Evolutionary conservation across 2,113 vertebrate genomes (phyloP).

Genomic region (Rhinolophus ferrumequinum): DNA sequence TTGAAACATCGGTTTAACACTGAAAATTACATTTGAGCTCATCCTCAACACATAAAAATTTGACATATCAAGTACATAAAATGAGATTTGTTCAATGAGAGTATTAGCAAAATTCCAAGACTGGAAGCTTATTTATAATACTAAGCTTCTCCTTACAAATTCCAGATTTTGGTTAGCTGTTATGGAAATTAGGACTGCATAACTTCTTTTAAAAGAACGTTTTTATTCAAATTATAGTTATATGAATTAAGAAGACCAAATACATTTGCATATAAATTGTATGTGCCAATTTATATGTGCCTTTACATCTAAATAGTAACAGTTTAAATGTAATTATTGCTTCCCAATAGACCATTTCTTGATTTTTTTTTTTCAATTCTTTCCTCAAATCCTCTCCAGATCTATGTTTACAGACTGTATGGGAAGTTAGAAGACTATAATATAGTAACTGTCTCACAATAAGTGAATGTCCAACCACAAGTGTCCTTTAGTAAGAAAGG

Average conservation of each 20-base stretch:
- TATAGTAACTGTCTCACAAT: background rate
- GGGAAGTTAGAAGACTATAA: background rate
- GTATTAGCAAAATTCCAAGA: background rate
- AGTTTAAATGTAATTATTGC: slow-evolving; percentile 2
- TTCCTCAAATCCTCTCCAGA: background rate
- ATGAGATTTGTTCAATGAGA: background rate
- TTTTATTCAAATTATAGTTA: slow-evolving; percentile 18
- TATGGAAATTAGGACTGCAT: slow-evolving; percentile 16
- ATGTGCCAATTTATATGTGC: background rate
- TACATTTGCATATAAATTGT: background rate
- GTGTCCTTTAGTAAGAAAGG: background rate
- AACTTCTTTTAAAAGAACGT: background rate
- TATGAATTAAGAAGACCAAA: background rate
- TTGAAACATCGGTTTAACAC: background rate
- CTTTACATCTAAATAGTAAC: background rate
- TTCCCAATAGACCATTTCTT: background rate
- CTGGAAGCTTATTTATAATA: slow-evolving; percentile 7
- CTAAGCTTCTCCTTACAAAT: slow-evolving; percentile 3
- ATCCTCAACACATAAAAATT: slow-evolving; percentile 34
- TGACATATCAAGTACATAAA: background rate
- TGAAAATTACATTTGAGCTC: slow-evolving; percentile 21
- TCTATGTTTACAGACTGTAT: background rate
- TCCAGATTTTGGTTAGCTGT: background rate
- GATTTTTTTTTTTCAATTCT: background rate
- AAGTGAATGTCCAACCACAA: background rate